These are phyloP conservation scores for Caenorhabditis remanei DNA, from an alignment of 1,140 invertebrate genomes.

Conservation along the genomic window DNA sequence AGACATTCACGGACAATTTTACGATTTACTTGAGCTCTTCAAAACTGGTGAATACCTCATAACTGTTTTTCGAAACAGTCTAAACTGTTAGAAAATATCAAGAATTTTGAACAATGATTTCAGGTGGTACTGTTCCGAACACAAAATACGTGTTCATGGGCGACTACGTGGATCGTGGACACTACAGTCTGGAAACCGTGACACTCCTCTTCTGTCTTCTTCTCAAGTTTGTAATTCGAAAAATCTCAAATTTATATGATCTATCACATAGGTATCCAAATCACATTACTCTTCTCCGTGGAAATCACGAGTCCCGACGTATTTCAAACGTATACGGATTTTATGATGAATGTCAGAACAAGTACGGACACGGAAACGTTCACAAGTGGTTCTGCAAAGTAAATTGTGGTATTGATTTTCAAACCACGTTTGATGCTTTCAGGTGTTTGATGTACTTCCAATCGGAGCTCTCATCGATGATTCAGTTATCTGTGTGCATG, in stretches of 20 bases:
- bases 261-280: conserved; percentile 88
- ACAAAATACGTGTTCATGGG: conserved; percentile 99
- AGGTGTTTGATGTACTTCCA: conserved; percentile 77
- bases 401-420: not conserved
- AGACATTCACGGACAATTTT: conserved; percentile 81
- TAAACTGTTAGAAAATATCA: too few species aligned
- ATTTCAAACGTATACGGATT: conserved; percentile 87
- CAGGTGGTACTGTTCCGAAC: conserved; percentile 90
- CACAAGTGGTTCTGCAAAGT: conserved; percentile 76
- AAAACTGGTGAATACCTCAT: conserved; percentile 86
- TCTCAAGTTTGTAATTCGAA: conserved; percentile 40
- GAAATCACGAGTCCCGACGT: conserved; percentile 96
- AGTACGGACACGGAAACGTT: conserved; percentile 77
- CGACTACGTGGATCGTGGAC: conserved; percentile 98
- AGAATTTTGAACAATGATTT: not conserved
- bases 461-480: conserved; percentile 76
- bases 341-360: conserved; percentile 78
- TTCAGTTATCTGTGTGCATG: conserved; percentile 74
- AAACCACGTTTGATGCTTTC: conserved; percentile 35
- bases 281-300: conserved; percentile 94
- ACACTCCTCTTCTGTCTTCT: conserved; percentile 85
- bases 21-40: conserved; percentile 99
- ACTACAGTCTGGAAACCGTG: conserved; percentile 99
- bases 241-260: not conserved
- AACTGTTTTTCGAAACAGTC: not conserved